Evolutionary conservation across 2,888 invertebrate species (phyloP).

Genomic region (Drosophila vallismaia): DNA sequence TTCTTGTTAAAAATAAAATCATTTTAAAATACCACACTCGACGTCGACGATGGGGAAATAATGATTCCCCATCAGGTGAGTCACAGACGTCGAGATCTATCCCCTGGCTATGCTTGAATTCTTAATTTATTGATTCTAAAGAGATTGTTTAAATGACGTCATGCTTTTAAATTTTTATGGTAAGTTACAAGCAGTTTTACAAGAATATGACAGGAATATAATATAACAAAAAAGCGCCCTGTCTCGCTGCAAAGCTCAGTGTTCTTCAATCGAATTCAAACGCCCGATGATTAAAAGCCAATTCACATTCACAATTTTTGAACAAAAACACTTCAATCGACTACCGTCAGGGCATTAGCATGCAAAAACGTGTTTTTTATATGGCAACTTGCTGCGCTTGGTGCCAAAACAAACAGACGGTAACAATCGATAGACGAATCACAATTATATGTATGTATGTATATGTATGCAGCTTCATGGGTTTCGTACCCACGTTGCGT

Average conservation of each 20-base stretch:
- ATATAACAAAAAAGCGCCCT: no score
- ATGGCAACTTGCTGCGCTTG: slow-evolving; percentile 52
- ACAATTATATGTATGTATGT: not conserved
- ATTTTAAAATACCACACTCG: slow-evolving; percentile 1
- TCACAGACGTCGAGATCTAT: slow-evolving; percentile 41
- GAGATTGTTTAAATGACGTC: slow-evolving; percentile 44
- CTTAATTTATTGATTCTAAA: slow-evolving; percentile 18
- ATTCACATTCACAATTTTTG: slow-evolving; percentile 8
- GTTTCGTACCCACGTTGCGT: slow-evolving; percentile 47
- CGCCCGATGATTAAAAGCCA: not conserved
- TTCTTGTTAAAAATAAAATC: slow-evolving; percentile 19
- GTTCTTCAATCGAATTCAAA: slow-evolving; percentile 4
- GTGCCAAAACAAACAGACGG: slow-evolving; percentile 45
- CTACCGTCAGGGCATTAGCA: slow-evolving; percentile 52
- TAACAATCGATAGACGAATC: slow-evolving; percentile 26
- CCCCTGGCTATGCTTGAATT: slow-evolving; percentile 23
- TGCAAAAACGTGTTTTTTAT: slow-evolving; percentile 68
- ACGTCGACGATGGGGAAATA: slow-evolving; percentile 4
- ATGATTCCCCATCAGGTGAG: slow-evolving; percentile 42
- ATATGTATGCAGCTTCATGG: slow-evolving; percentile 34
- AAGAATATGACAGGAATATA: no score
- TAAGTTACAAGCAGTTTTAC: slow-evolving; percentile 22
- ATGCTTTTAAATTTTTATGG: slow-evolving; percentile 1
- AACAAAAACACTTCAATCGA: slow-evolving; percentile 28
- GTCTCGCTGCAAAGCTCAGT: not conserved